Evolutionary conservation across 2,797 vertebrate genomes (phyloP).

Genomic region (Thalassophryne amazonica): DNA sequence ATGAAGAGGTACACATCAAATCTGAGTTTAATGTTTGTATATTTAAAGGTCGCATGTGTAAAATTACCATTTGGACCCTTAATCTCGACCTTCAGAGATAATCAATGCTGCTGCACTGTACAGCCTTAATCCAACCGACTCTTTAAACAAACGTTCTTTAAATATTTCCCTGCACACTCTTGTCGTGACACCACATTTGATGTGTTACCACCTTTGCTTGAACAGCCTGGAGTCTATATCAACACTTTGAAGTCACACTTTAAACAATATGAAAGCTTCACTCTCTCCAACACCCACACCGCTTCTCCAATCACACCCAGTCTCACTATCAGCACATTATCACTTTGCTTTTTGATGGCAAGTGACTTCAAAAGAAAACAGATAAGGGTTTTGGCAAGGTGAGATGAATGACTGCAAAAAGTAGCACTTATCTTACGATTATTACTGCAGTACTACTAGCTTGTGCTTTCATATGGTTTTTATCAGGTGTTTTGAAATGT

Average conservation of each 20-base stretch:
- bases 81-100: slow-evolving; percentile 30
- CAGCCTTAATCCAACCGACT: slow-evolving; percentile 10
- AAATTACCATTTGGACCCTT: slow-evolving; percentile 11
- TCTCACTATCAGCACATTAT: slow-evolving; percentile 60
- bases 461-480: too few species aligned
- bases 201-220: slow-evolving; percentile 38
- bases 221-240: slow-evolving; percentile 8
- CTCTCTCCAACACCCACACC: slow-evolving; percentile 16
- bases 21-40: too few species aligned
- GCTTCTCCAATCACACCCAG: slow-evolving; percentile 56
- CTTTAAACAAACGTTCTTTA: slow-evolving; percentile 27
- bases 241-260: slow-evolving; percentile 53
- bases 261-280: slow-evolving; percentile 40
- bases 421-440: not conserved
- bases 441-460: too few species aligned
- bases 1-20: too few species aligned
- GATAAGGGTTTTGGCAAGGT: slow-evolving; percentile 47
- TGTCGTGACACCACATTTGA: slow-evolving; percentile 39
- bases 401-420: slow-evolving; percentile 20
- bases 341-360: slow-evolving; percentile 59
- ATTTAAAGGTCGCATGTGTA: too few species aligned
- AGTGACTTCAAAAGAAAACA: slow-evolving; percentile 51
- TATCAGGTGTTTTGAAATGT: too few species aligned
- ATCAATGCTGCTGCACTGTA: not conserved
- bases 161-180: slow-evolving; percentile 28